Evolutionary conservation across 2,797 vertebrate genomes (phyloP), one percentile per base, ranked within the genome.

Genomic region (Coregonus sp.): DNA sequence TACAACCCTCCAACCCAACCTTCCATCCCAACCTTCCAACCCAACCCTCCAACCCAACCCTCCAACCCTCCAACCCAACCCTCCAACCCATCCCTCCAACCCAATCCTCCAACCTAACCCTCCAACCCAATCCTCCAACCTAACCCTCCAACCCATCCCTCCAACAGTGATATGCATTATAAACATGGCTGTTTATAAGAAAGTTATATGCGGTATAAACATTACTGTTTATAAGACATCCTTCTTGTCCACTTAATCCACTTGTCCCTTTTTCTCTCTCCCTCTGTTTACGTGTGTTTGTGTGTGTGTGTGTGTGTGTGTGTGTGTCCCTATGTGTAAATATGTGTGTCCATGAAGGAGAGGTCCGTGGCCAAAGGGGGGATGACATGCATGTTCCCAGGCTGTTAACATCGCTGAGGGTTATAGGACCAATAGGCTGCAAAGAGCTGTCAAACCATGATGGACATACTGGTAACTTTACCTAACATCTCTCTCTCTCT

Each of bases 381-480:
- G 86, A 88, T 90, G 89, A 88, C 89, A 90, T 90, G 89, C 89
- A 82, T 89, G 86, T 87, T 78, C 84, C 88, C 88, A 86, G 86
- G 88, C 87, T 88, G 86, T 84, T 94, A 93, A 94, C 92, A 92
- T 78, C 92, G 86, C 88, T 89, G 92, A 94, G 89, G 87, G 92
- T 87, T 92, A 78, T 78, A 82, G 80, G 90, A 89, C 90, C 93
- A 92, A 91, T 90, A 80, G 83, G 80, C 85, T 81, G 88, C 85
- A 20, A 29, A 29, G 85, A 80, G 87, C 81, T 84, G 86, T 86
- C 89, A 63, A 89, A 77, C 90, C 89, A 94, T 94, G 93, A 92
- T 92, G 88, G 94, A 95, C 82, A 86, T 92, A 65, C 93, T 94
- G 94, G 94, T 94, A 95, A 93, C 88, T 70, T 68, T 18, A 40